These are phyloP conservation scores for Laticauda colubrina DNA, from an alignment of 2,113 vertebrate species.

Conservation along the genomic window DNA sequence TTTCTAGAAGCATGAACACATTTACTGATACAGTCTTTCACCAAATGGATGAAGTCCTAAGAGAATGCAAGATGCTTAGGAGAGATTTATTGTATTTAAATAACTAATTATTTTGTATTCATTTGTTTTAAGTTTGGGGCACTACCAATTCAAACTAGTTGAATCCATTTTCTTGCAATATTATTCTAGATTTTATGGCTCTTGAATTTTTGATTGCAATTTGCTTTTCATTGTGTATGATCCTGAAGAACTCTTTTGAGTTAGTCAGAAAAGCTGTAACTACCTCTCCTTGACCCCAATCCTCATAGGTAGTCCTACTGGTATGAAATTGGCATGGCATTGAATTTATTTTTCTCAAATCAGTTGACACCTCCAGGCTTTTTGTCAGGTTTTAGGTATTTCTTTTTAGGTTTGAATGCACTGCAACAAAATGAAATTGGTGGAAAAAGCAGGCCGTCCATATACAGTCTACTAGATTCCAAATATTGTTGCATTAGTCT, in stretches of 20 bases:
- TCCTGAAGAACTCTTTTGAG: background rate
- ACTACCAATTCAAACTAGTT: background rate
- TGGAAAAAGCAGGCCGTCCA: background rate
- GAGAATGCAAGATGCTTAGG: background rate
- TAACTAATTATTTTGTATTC: background rate
- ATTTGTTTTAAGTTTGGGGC: background rate
- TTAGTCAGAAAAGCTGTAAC: background rate
- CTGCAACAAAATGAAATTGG: background rate
- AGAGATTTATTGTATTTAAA: background rate
- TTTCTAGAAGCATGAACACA: background rate
- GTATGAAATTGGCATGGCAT: background rate
- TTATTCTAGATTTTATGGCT: background rate
- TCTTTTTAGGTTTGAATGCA: background rate
- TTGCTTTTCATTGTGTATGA: background rate
- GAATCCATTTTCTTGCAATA: background rate
- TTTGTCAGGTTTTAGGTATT: background rate
- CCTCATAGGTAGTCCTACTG: background rate
- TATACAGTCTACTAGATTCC: background rate
- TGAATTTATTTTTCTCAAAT: background rate
- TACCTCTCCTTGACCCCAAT: no score
- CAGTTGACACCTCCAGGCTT: background rate
- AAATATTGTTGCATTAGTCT: background rate
- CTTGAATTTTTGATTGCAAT: background rate
- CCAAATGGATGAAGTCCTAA: slow-evolving; percentile 3
- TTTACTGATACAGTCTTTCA: slow-evolving; percentile 28